Evolutionary conservation across 2,888 invertebrate species (phyloP), one percentile per base, ranked within the genome.

Genomic region (Vesta saturnalis): DNA sequence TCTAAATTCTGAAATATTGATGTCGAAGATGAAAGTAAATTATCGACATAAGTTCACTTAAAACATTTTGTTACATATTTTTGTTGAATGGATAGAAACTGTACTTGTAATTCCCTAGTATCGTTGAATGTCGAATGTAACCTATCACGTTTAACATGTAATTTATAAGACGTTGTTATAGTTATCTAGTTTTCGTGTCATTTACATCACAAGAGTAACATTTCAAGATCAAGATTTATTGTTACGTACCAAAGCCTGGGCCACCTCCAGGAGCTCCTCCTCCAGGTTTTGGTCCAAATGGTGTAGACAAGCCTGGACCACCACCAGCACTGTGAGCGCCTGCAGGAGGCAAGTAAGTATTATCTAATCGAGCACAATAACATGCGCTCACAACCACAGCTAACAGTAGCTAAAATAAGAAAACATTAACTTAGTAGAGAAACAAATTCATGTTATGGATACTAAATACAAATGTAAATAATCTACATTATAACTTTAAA

Each of bases 281-380:
- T 30, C 76, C 76, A 14, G 77, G 76, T 35, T 78, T 74, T 19
- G 83, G 76, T 43, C 77, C 77, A 69, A 78, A 80, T 4, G 85
- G 86, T 73, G 84, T 78, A 59, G 78, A 76, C 70, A 85, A 76
- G 22, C 84, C 85, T 57, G 82, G 83, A 39, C 86, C 84, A 56
- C 85, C 85, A n/a, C 85, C 85, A 30, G 85, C 80, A 18, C 79
- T 78, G 21, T 83, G 77, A 19, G 84, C 88, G 73, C 85, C 84
- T 8, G 86, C 82, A 19, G 88, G 89, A 5, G 89, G 89, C 69
- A 89, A 78, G 74, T 89, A 89, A 64, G 86, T 87, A 78, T 87
- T 89, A 70, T 88, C 88, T 73, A 89, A 79, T 64, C 85, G 85
- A 59, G 84, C 86, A 55, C 87, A 86, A 56, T 83, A 82, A 73